A percentile compares a stretch with the other conserved stretches of the same genome.
phyloP scores from a whole-genome alignment of 2,888 invertebrate species.

The Andricus curvator region DNA sequence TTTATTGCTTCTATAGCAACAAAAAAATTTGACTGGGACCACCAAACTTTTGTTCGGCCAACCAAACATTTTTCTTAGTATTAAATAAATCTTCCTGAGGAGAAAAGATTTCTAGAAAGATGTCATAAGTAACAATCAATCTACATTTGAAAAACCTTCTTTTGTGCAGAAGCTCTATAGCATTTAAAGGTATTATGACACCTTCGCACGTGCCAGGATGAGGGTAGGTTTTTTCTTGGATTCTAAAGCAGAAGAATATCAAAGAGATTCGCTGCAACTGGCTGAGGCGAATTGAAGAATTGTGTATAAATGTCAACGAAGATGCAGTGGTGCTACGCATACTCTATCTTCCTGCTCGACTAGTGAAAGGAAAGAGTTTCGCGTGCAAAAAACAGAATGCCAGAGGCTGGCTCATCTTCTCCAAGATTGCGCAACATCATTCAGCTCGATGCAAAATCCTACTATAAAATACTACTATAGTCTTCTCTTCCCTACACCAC shows the following conservation, averaged over 20 bases:
- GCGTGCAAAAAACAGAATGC: slow-evolving; percentile 34
- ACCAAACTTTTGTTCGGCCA: no score
- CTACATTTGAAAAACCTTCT: not conserved
- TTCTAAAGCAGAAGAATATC: slow-evolving; percentile 13
- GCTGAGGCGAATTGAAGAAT: slow-evolving; percentile 37
- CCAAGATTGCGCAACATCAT: slow-evolving; percentile 26
- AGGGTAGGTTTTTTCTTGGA: not conserved
- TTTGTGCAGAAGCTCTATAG: not conserved
- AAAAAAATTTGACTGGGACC: no score
- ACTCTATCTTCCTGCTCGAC: slow-evolving; percentile 54
- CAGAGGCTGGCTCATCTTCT: slow-evolving; percentile 40
- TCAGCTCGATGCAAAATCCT: slow-evolving; percentile 30
- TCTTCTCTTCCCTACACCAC: not conserved
- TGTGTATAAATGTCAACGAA: slow-evolving; percentile 63
- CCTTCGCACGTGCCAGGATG: slow-evolving; percentile 22
- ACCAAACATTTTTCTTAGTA: no score
- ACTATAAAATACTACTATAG: not conserved
- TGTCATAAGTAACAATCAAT: not conserved
- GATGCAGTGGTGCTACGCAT: slow-evolving; percentile 56
- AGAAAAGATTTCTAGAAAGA: not conserved
- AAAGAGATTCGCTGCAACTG: slow-evolving; percentile 9
- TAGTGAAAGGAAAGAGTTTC: slow-evolving; percentile 39
- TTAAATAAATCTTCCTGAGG: no score
- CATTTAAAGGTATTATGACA: slow-evolving; percentile 33
- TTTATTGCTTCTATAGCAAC: no score